phyloP scores from a whole-genome alignment of 2,888 invertebrate genomes.

The Ceraclea dissimilis region DNA sequence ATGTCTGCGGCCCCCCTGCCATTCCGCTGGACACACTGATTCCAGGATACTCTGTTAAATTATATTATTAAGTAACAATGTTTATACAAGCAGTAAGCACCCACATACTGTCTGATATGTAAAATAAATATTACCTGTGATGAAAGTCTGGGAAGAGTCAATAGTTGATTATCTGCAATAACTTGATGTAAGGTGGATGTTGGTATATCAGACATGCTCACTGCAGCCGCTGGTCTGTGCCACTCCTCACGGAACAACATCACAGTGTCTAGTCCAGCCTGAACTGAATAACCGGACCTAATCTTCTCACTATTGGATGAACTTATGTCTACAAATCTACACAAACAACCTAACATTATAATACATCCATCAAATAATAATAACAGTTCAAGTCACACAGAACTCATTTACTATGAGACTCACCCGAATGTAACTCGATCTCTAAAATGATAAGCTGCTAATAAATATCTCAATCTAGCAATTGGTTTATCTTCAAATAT shows the following conservation, averaged over 20 bases:
- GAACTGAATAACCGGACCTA: constrained; percentile 52
- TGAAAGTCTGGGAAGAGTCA: constrained; percentile 80
- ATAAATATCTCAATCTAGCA: constrained; percentile 76
- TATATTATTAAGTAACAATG: not conserved
- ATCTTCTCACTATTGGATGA: constrained; percentile 55
- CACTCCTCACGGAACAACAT: constrained; percentile 86
- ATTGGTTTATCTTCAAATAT: constrained; percentile 74
- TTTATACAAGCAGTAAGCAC: constrained; percentile 12
- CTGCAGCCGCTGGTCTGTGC: constrained; percentile 71
- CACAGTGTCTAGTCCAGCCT: constrained; percentile 62
- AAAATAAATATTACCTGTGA: constrained; percentile 59
- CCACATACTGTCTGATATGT: not conserved
- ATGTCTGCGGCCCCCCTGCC: constrained; percentile 66
- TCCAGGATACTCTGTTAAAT: constrained; percentile 58
- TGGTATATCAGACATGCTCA: constrained; percentile 86
- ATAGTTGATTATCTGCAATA: constrained; percentile 80
- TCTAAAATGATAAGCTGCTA: constrained; percentile 80
- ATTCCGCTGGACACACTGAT: constrained; percentile 82
- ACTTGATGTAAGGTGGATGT: constrained; percentile 81
- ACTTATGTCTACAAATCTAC: constrained; percentile 60
- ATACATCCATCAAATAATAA: not conserved
- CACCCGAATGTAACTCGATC: constrained; percentile 84
- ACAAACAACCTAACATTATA: not conserved
- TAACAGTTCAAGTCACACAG: not conserved
- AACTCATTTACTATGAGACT: constrained; percentile 20